A percentile compares a stretch with the other conserved stretches of the same genome.
Conservation (phyloP, 2,888 invertebrate genomes). For the Sycophila texana region DNA sequence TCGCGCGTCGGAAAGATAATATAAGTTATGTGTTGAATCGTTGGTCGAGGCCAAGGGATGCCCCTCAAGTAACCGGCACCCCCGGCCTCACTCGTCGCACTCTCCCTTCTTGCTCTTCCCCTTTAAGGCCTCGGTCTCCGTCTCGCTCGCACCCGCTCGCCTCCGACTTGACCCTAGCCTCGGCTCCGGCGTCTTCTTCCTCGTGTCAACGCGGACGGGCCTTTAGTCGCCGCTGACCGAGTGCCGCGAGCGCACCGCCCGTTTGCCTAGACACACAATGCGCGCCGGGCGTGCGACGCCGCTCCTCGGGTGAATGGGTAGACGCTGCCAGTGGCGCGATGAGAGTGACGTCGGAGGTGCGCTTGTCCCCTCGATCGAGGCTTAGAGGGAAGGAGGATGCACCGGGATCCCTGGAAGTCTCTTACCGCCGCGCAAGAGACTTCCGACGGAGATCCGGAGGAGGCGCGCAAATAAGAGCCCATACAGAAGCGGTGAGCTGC, state of each 20-base stretch:
- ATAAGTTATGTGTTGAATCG: conserved; percentile 40
- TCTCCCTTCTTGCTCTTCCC: conserved; percentile 10
- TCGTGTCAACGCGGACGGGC: background rate
- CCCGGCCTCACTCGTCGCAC: conserved; percentile 58
- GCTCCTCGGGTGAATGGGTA: background rate
- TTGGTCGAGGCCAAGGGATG: conserved; percentile 74
- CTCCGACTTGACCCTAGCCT: conserved; percentile 42
- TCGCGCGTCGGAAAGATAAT: conserved; percentile 39
- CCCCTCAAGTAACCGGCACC: conserved; percentile 72
- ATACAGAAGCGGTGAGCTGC: background rate
- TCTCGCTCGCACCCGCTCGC: conserved; percentile 10
- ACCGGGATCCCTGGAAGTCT: conserved; percentile 26
- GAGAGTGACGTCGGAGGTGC: conserved; percentile 23
- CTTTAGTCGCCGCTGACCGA: conserved; percentile 14
- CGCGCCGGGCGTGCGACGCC: background rate
- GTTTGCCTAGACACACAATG: too few relatives aligned
- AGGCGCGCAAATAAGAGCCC: conserved; percentile 12
- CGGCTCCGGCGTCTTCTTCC: background rate
- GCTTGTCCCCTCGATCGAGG: background rate
- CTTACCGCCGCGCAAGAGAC: conserved; percentile 34
- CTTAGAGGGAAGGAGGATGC: background rate
- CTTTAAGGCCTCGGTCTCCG: conserved; percentile 31
- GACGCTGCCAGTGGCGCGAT: background rate
- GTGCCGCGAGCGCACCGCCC: background rate
- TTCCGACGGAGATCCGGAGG: conserved; percentile 29